These are phyloP conservation scores for Cherax quadricarinatus DNA, from an alignment of 1,140 invertebrate genomes.

Conservation along the genomic window DNA sequence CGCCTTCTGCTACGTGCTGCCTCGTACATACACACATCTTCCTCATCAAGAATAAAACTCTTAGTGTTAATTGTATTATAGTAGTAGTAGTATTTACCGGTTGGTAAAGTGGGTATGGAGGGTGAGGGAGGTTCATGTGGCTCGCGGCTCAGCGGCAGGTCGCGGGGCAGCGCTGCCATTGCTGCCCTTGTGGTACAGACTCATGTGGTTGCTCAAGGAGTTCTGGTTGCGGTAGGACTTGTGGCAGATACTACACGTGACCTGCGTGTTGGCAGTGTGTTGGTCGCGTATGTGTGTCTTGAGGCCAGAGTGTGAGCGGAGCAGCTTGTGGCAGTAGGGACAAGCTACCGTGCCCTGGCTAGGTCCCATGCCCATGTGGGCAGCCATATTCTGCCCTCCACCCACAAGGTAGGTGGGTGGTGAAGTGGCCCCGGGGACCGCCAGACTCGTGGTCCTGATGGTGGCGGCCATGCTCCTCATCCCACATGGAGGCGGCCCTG, in stretches of 20 bases:
- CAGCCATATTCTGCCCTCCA: slow-evolving; percentile 10
- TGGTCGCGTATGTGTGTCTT: slow-evolving; percentile 71
- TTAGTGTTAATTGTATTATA: background rate
- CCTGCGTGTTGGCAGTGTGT: slow-evolving; percentile 68
- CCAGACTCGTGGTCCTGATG: slow-evolving; percentile 18
- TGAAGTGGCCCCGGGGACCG: slow-evolving; percentile 15
- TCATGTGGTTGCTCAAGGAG: slow-evolving; percentile 71
- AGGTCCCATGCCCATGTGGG: slow-evolving; percentile 21
- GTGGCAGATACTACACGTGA: slow-evolving; percentile 90
- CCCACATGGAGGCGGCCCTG: slow-evolving; percentile 4
- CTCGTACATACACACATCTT: background rate
- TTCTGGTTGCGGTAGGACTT: slow-evolving; percentile 76
- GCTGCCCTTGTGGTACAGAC: slow-evolving; percentile 69
- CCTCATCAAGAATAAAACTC: slow-evolving; percentile 1
- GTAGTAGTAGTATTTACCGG: background rate
- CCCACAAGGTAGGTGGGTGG: slow-evolving; percentile 28
- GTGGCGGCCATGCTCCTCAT: background rate
- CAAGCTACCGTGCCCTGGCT: slow-evolving; percentile 60
- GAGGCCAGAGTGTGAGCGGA: slow-evolving; percentile 67
- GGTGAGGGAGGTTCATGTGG: slow-evolving; percentile 5
- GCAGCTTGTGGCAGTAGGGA: slow-evolving; percentile 71
- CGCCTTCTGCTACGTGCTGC: background rate
- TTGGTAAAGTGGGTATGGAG: slow-evolving; percentile 17
- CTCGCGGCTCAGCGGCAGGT: background rate
- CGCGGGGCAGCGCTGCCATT: slow-evolving; percentile 28